Base-by-base conservation (phyloP, 2,797 vertebrate species). In the Halcyon smyrnensis region DNA sequence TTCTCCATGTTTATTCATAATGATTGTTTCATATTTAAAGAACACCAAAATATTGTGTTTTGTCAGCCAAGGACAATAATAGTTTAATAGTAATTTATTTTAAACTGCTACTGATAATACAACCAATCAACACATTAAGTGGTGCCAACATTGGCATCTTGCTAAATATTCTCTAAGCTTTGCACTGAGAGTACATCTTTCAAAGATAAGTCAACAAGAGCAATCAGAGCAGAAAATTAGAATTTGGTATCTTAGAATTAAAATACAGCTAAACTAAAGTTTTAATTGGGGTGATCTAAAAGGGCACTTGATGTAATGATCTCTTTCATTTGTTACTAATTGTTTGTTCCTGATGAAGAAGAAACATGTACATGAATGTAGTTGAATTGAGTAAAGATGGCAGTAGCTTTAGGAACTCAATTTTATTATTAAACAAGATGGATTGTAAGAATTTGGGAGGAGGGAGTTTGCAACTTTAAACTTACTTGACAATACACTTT, bases 181-280 rank as follows among this genome's bases (percentile, higher is more conserved):
- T 97, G 97, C 98, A 97, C 97, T 79, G 97, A 98, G 98, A 98
- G 98, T 98, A 98, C 98, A 98, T 99, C 98, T 98, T 98, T 98
- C 98, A 98, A 98, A 99, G 98, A 99, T 98, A 99, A 99, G 99
- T 99, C 99, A 99, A 99, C 99, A 99, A 99, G 99, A 99, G 98
- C 98, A 99, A 99, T 98, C 99, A 99, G 98, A 99, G 99, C 99
- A 99, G 99, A 99, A 99, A 99, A 99, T 99, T 98, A 99, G 99
- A 99, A 99, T 99, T 99, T 99, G 99, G 98, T 98, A 99, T 99
- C 98, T 99, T 98, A 98, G 98, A 98, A 98, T 98, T 98, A 98
- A 98, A 98, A 98, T 98, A 98, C 98, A 98, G 97, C 98, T 98
- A 98, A 98, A 98, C 98, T 97, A 98, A 98, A 98, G 98, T 98